These are phyloP conservation scores for Macroramphosus scolopax DNA, from an alignment of 2,797 vertebrate genomes.

Conservation along the genomic window DNA sequence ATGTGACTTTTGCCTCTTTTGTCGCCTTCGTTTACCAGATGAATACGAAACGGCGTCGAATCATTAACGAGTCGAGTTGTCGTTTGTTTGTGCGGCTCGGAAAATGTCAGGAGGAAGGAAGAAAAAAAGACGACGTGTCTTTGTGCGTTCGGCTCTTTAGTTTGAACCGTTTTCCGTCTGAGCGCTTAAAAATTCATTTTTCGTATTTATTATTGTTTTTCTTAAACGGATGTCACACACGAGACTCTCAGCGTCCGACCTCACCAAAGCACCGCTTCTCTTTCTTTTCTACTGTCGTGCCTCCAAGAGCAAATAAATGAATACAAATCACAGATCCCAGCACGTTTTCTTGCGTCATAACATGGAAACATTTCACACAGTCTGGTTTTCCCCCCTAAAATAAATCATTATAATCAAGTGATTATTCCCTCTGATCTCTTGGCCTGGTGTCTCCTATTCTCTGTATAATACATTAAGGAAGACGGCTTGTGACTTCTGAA, in stretches of 20 bases:
- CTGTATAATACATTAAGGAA: too few relatives aligned
- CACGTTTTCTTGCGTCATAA: constrained; percentile 23
- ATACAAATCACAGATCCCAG: not conserved
- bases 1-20: too few relatives aligned
- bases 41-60: too few relatives aligned
- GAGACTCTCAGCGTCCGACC: constrained; percentile 10
- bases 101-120: too few relatives aligned
- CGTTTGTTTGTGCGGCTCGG: too few relatives aligned
- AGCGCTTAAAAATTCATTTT: constrained; percentile 1
- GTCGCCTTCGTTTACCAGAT: too few relatives aligned
- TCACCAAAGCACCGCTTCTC: constrained; percentile 6
- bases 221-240: constrained; percentile 7
- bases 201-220: constrained; percentile 1
- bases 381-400: constrained; percentile 27
- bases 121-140: not conserved
- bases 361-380: constrained; percentile 17
- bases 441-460: too few relatives aligned
- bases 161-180: not conserved
- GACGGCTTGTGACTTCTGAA: too few relatives aligned
- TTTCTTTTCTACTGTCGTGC: constrained; percentile 1
- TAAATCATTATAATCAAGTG: constrained; percentile 34
- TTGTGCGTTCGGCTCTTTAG: too few relatives aligned
- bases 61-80: too few relatives aligned
- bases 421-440: too few relatives aligned
- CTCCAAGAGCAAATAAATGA: constrained; percentile 17